Percentiles rank a stretch among this genome's conserved stretches.
These are phyloP conservation scores for Scaptomyza polygonia DNA, from an alignment of 2,888 invertebrate species.

Conservation along the genomic window DNA sequence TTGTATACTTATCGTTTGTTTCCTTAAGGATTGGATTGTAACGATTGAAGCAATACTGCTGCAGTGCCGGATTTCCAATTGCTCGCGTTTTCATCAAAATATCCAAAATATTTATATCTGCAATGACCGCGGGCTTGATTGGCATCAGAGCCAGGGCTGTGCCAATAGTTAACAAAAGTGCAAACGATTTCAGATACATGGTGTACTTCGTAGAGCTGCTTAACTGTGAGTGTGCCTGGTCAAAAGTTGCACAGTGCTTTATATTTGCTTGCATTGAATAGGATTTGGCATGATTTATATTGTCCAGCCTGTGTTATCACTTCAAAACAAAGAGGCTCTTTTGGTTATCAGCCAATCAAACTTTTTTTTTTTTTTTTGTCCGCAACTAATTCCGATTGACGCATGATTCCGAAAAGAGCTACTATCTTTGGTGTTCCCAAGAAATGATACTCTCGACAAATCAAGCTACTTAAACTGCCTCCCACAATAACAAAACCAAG, in stretches of 20 bases:
- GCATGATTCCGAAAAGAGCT: neutral
- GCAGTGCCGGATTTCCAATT: constrained; percentile 1
- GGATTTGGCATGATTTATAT: constrained; percentile 1
- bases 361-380: neutral
- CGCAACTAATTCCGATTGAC: neutral
- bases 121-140: neutral
- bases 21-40: constrained; percentile 40
- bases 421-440: neutral
- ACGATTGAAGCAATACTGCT: constrained; percentile 38
- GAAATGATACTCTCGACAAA: neutral
- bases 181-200: constrained; percentile 44
- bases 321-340: neutral
- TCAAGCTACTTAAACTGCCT: too few species aligned
- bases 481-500: neutral
- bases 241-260: constrained; percentile 19
- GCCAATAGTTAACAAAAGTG: constrained; percentile 34
- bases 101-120: constrained; percentile 30
- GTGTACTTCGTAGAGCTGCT: constrained; percentile 14
- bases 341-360: neutral
- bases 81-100: constrained; percentile 29
- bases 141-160: constrained; percentile 26
- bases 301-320: constrained; percentile 3
- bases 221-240: constrained; percentile 23
- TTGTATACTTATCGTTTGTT: constrained; percentile 14
- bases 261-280: constrained; percentile 17